These are phyloP conservation scores for Chrysochloris asiatica DNA, from an alignment of 2,113 vertebrate genomes.

Conservation along the genomic window DNA sequence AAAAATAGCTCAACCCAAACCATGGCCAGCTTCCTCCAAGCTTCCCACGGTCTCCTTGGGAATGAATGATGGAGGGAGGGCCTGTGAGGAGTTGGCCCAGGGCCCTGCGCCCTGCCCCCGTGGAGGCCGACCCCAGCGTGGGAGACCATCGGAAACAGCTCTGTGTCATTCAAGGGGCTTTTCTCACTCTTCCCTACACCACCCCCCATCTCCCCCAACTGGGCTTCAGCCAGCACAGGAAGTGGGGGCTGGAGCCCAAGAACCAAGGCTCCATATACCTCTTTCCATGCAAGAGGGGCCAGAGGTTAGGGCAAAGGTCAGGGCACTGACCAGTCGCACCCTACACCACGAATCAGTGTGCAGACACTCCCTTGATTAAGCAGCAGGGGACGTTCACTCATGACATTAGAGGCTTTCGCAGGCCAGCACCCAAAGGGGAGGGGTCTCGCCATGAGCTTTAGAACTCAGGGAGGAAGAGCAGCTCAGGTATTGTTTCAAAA, in stretches of 20 bases:
- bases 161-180: conserved; percentile 51
- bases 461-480: no score
- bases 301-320: neutral
- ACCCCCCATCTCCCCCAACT: no score
- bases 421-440: no score
- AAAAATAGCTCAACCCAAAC: conserved; percentile 90
- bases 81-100: conserved; percentile 46
- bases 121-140: conserved; percentile 68
- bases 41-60: conserved; percentile 87
- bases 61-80: conserved; percentile 80
- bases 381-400: neutral
- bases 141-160: conserved; percentile 68
- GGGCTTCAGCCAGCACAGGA: conserved; percentile 58
- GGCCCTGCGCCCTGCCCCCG: conserved; percentile 53
- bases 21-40: conserved; percentile 82
- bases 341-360: no score
- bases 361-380: neutral
- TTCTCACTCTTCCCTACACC: conserved; percentile 70
- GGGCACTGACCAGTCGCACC: neutral
- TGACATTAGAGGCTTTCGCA: neutral
- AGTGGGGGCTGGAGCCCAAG: conserved; percentile 62
- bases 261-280: neutral
- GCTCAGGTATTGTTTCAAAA: no score
- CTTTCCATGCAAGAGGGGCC: neutral
- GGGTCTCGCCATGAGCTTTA: no score